Evolutionary conservation across 2,888 invertebrate species (phyloP).

Genomic region (Hypena proboscidalis): DNA sequence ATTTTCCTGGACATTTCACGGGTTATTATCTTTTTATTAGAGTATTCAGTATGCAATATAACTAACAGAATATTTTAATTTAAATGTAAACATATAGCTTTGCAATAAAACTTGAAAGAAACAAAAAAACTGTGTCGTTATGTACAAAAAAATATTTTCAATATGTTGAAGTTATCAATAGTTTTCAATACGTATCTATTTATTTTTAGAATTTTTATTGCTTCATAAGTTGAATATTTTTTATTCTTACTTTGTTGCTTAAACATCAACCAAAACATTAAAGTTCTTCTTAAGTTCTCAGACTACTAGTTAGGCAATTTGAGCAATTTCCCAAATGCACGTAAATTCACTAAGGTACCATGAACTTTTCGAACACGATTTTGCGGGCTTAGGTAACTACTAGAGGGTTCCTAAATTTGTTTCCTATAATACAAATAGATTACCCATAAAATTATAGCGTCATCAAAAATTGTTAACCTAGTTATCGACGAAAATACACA

Average conservation of each 20-base stretch:
- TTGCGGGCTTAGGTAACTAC: constrained; percentile 5
- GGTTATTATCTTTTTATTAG: constrained; percentile 21
- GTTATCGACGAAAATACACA: constrained; percentile 65
- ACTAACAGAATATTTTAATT: constrained; percentile 4
- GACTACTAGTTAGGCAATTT: no score
- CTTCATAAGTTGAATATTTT: background rate
- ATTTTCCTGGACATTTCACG: constrained; percentile 22
- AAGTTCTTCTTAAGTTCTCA: no score
- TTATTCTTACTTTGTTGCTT: no score
- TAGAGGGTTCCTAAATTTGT: constrained; percentile 18
- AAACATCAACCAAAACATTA: no score
- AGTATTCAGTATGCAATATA: constrained; percentile 17
- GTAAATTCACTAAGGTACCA: constrained; percentile 13
- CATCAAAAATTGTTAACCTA: constrained; percentile 70
- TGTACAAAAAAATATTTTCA: no score
- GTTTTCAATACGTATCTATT: no score
- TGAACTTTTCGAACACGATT: constrained; percentile 18
- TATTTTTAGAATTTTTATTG: constrained; percentile 9
- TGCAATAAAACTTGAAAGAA: no score
- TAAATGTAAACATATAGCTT: no score
- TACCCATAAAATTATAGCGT: constrained; percentile 57
- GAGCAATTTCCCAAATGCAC: no score
- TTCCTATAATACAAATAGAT: constrained; percentile 38
- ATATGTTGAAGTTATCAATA: no score
- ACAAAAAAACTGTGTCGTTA: no score